Evolutionary conservation across 1,140 invertebrate genomes (phyloP), one percentile per base, ranked within the genome.

Genomic region (Sycophila sp.): DNA sequence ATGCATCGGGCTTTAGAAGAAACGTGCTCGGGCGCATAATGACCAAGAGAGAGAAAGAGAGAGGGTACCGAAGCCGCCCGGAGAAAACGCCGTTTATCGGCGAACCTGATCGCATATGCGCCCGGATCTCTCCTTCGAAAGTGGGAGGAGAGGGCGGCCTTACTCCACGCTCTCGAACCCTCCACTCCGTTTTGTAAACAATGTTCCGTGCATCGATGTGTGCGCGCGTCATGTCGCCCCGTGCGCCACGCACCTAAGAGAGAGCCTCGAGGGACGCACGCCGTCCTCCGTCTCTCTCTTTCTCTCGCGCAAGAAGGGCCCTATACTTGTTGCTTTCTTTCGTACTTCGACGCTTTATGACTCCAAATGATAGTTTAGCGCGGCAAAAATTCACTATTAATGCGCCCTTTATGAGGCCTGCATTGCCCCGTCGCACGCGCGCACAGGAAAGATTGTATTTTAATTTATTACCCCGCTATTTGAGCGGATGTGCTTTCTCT

Each of bases 51-150:
- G 58, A 19, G 11, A 30, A 32, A 47, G 67, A 32, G 53, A 32
- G 55, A 42, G 66, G 13, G 19, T 10, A 15, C 15, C 28, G 30
- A 17, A 24, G 69, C 32, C 30, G n/a, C 7, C n/a, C 11, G 30
- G 60, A 63, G 60, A 63, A 63, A 63, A 47, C 72, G 71, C 64
- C 64, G 65, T 73, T 73, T 75, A 77, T 67, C 72, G 77, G 65
- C 78, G 73, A 78, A 74, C 79, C 69, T 76, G 72, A 80, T 76
- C 70, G 77, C 75, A 73, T 65, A 75, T 73, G 65, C 60, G 60
- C 47, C 53, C 56, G 36, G 60, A 53, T 70, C 59, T 55, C 19
- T 51, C 17, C 30, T 22, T 30, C 45, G 3, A 38, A 26, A 71
- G 66, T 62, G 34, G 24, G 40, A 42, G 38, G 59, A 24, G 51